phyloP scores from a whole-genome alignment of 2,888 invertebrate genomes.

The Atherix ibis region DNA sequence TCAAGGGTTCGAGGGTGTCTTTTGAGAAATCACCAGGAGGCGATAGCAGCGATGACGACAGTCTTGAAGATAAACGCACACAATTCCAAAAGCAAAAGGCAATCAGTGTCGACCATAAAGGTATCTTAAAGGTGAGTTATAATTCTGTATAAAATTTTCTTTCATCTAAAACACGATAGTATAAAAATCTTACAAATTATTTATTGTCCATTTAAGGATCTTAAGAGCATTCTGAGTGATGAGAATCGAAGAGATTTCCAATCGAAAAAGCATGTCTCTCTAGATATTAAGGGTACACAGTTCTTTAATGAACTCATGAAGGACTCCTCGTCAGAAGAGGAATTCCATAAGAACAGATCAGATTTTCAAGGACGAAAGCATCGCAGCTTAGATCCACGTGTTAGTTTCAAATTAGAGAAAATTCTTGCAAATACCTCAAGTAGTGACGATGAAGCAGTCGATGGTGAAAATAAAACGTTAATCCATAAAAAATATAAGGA shows the following conservation, averaged over 20 bases:
- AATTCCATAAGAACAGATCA: constrained; percentile 28
- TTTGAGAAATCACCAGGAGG: constrained; percentile 21
- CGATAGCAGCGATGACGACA: constrained; percentile 32
- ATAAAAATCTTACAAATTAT: background rate
- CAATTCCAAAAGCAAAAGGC: constrained; percentile 32
- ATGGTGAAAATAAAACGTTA: constrained; percentile 29
- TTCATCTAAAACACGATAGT: too few relatives aligned
- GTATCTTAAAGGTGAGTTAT: constrained; percentile 26
- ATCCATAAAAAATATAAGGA: constrained; percentile 29
- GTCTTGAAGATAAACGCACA: constrained; percentile 29
- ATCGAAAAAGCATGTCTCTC: constrained; percentile 32
- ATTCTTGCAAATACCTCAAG: constrained; percentile 28
- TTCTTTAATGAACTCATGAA: constrained; percentile 30
- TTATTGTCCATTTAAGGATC: constrained; percentile 17
- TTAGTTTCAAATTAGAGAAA: constrained; percentile 31
- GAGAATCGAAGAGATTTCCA: constrained; percentile 32
- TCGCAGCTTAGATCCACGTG: constrained; percentile 32
- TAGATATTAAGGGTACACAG: constrained; percentile 30
- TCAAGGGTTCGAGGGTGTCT: constrained; percentile 31
- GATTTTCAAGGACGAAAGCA: constrained; percentile 33
- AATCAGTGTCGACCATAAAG: constrained; percentile 31
- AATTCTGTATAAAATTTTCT: too few relatives aligned
- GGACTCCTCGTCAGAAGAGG: constrained; percentile 32
- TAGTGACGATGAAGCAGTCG: constrained; percentile 27
- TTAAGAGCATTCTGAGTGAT: constrained; percentile 26